Evolutionary conservation across 2,888 invertebrate genomes (phyloP).

Genomic region (Nomada ferruginata): DNA sequence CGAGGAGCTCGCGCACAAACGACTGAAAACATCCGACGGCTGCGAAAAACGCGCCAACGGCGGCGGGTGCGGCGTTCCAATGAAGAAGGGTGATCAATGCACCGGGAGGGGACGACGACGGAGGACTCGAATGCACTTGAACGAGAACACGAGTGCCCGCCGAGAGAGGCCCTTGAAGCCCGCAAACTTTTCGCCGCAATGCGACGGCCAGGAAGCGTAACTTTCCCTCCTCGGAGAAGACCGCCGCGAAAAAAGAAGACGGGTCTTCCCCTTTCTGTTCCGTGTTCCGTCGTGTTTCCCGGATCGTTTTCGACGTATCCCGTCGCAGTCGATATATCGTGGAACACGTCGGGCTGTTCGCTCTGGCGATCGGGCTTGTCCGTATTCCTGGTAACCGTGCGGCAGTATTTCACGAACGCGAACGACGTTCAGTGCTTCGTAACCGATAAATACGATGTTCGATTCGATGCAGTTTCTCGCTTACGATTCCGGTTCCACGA

Average conservation of each 20-base stretch:
- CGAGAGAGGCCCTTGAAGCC: conserved; percentile 49
- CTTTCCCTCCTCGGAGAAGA: conserved; percentile 39
- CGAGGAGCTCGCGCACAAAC: conserved; percentile 26
- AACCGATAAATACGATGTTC: conserved; percentile 67
- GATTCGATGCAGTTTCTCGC: conserved; percentile 59
- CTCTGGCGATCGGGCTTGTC: conserved; percentile 13
- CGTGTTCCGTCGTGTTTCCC: conserved; percentile 5
- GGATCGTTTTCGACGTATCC: not conserved
- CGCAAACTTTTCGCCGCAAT: conserved; percentile 60
- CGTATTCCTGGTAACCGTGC: conserved; percentile 28
- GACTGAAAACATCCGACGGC: conserved; percentile 49
- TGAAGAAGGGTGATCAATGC: conserved; percentile 42
- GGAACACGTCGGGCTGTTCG: not conserved
- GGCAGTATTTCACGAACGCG: conserved; percentile 67
- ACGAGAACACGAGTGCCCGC: conserved; percentile 31
- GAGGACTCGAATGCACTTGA: conserved; percentile 50
- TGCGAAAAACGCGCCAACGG: conserved; percentile 35
- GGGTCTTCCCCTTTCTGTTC: not conserved
- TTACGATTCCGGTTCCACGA: conserved; percentile 8
- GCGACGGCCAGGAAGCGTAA: conserved; percentile 56
- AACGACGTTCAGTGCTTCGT: conserved; percentile 62
- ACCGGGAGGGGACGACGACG: conserved; percentile 11
- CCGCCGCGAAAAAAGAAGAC: conserved; percentile 17
- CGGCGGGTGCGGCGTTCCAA: not conserved
- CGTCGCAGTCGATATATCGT: not conserved